phyloP scores from a whole-genome alignment of 2,797 vertebrate species.

The Craterocephalus amniculus region DNA sequence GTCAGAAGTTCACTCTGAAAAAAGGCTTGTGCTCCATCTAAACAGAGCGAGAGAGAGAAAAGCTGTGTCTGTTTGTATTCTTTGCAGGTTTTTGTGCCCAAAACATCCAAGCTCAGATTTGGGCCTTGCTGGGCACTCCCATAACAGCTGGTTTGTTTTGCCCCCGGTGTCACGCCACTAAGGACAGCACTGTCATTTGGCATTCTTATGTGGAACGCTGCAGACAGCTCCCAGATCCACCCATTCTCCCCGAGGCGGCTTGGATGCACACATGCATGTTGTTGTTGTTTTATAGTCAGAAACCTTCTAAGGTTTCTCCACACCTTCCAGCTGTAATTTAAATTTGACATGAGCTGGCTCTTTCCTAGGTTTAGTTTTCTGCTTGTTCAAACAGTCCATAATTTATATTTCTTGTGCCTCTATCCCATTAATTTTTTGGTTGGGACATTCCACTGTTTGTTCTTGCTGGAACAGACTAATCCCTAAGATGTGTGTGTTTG shows the following conservation, averaged over 20 bases:
- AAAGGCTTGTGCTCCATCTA: background rate
- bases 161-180: slow-evolving; percentile 69
- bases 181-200: slow-evolving; percentile 64
- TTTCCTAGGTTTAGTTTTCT: background rate
- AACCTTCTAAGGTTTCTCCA: slow-evolving; percentile 13
- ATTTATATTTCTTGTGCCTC: slow-evolving; percentile 10
- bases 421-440: slow-evolving; percentile 19
- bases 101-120: slow-evolving; percentile 53
- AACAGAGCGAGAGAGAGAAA: background rate
- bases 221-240: slow-evolving; percentile 58
- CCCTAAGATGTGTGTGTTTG: slow-evolving; percentile 18
- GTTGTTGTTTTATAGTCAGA: slow-evolving; percentile 29
- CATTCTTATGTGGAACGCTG: slow-evolving; percentile 63
- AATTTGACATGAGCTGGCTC: slow-evolving; percentile 10
- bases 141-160: slow-evolving; percentile 77
- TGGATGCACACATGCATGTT: slow-evolving; percentile 24
- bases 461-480: slow-evolving; percentile 36
- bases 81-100: slow-evolving; percentile 41
- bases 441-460: slow-evolving; percentile 48
- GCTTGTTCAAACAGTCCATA: slow-evolving; percentile 10
- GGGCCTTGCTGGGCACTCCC: slow-evolving; percentile 64
- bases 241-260: slow-evolving; percentile 29
- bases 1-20: background rate
- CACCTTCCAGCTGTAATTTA: background rate
- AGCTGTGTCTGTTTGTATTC: slow-evolving; percentile 52